Conservation (phyloP, 2,888 invertebrate species). For the Griposia aprilina region DNA sequence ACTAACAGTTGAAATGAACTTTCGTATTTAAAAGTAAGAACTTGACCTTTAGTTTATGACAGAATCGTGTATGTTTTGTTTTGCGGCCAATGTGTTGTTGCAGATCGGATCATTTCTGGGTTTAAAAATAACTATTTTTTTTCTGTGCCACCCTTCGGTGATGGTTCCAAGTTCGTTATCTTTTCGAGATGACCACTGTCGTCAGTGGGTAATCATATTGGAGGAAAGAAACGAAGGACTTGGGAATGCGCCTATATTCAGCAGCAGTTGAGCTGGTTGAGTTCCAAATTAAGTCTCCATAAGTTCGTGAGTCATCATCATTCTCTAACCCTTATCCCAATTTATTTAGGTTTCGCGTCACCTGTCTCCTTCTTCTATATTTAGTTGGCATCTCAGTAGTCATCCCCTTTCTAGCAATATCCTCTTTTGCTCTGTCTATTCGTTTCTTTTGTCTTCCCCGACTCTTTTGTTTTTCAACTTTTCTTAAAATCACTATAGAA, state of each 20-base stretch:
- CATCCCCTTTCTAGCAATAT: not conserved
- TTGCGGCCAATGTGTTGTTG: conserved; percentile 18
- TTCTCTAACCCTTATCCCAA: not conserved
- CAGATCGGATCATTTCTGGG: conserved; percentile 36
- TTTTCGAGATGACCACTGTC: not conserved
- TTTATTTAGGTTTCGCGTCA: not conserved
- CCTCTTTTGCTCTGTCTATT: not conserved
- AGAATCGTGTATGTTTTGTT: conserved; percentile 35
- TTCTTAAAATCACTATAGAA: no score
- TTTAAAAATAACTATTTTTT: not conserved
- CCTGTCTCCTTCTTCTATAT: not conserved
- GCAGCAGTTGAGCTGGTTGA: not conserved
- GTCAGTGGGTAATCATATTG: not conserved
- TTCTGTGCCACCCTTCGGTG: no score
- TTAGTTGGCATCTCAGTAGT: not conserved
- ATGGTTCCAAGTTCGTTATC: no score
- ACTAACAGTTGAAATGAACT: conserved; percentile 42
- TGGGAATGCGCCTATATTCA: not conserved
- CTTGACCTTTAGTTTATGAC: conserved; percentile 64
- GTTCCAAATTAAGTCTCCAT: not conserved
- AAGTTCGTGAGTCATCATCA: not conserved
- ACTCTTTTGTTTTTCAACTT: no score
- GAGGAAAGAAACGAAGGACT: not conserved
- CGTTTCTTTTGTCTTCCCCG: not conserved
- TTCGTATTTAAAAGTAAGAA: conserved; percentile 49